These are phyloP conservation scores for Uropsilus gracilis DNA, from an alignment of 2,113 vertebrate species.

Conservation along the genomic window DNA sequence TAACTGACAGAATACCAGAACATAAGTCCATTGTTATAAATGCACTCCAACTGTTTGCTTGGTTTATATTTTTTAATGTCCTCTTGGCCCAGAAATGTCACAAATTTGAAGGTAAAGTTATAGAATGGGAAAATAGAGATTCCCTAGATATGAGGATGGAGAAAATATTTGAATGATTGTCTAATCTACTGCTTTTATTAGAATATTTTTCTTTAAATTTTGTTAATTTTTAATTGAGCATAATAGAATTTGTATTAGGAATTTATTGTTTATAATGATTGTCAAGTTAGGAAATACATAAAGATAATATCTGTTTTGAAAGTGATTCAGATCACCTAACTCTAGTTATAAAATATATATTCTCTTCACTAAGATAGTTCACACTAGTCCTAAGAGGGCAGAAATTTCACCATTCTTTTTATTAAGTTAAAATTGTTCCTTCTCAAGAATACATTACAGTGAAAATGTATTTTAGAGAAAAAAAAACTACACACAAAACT, in stretches of 20 bases:
- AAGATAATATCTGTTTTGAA: background rate
- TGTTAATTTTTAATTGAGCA: background rate
- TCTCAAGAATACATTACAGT: background rate
- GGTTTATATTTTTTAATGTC: background rate
- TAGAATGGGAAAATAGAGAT: background rate
- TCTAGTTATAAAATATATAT: background rate
- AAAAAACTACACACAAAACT: background rate
- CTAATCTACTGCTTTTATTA: background rate
- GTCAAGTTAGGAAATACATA: background rate
- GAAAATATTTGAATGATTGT: background rate
- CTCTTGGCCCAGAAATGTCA: background rate
- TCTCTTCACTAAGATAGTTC: background rate
- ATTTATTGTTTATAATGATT: background rate
- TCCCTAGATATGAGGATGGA: background rate
- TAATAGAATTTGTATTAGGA: background rate
- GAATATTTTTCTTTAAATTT: background rate
- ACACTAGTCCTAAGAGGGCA: background rate
- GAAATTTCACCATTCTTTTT: background rate
- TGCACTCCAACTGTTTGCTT: background rate
- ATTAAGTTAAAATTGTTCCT: conserved; percentile 42
- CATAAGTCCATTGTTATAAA: background rate
- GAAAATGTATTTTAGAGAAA: background rate
- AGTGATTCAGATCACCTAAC: background rate
- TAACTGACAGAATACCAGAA: background rate
- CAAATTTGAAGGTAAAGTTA: background rate